Evolutionary conservation across 2,888 invertebrate species (phyloP), one percentile per base, ranked within the genome.

Genomic region (Matsumyia berberina): DNA sequence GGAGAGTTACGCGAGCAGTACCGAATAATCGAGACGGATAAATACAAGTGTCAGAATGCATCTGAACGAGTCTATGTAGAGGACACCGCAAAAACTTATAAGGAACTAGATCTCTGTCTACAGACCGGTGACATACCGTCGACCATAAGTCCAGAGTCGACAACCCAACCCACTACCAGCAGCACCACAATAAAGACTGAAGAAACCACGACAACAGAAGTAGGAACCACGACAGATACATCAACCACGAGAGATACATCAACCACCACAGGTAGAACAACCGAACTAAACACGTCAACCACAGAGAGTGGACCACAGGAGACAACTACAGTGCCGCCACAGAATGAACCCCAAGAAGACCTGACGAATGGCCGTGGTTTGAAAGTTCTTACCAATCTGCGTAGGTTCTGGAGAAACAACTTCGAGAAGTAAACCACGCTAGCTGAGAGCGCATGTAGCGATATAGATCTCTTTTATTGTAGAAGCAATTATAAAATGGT

Each of bases 31-130:
- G 87, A 89, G 6, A 35, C 66, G 44, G 76, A 87, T 8, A 86
- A 86, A 31, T 86, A 88, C 44, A 58, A 69, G 0, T 89, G 89
- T 86, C 88, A 88, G 11, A 89, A 90, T 80, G 86, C 77, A 24
- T 88, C 87, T 2, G 90, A 89, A 55, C 79, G 86, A 0, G 79
- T 6, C 6, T 90, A 89, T 80, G 81, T 89, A 0, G 69, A 87
- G 33, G 67, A 58, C 0, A 88, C 88, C 0, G 86, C 88, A 0
- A 53, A 55, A 0, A 51, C 88, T 8, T 88, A 88, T 12, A 79
- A 83, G 11, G 87, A 78, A 0, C 79, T 89, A 3, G 87, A 90
- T 35, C 39, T 86, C 9, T 89, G 89, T 66, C 81, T 89, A 9
- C 62, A 86, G 24, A 77, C 86, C 37, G 81, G 87, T 4, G 15